These are phyloP conservation scores for Rousettus madagascariensis DNA, from an alignment of 2,797 vertebrate species.

Conservation along the genomic window DNA sequence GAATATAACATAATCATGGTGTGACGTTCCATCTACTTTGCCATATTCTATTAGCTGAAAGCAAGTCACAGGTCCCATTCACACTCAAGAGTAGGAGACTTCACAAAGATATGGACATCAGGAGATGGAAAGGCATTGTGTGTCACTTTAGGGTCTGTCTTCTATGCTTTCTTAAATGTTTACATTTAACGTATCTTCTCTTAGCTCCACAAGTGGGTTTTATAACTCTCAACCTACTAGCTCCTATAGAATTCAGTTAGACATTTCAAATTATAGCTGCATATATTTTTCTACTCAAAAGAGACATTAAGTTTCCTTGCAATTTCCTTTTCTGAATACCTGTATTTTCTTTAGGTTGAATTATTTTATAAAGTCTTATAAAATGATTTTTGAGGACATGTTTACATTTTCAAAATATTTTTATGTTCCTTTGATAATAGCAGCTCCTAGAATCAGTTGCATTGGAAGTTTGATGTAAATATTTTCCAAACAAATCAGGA, in stretches of 20 bases:
- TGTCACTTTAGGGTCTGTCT: neutral
- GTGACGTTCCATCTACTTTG: neutral
- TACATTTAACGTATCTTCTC: neutral
- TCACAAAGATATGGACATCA: neutral
- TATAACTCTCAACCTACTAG: neutral
- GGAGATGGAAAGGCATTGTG: neutral
- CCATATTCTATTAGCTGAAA: neutral
- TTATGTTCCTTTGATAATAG: neutral
- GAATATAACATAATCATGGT: neutral
- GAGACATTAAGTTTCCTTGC: neutral
- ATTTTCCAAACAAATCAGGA: neutral
- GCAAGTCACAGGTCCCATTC: neutral
- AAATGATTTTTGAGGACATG: neutral
- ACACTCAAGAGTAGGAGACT: neutral
- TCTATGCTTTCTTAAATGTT: neutral
- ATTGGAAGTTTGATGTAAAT: neutral
- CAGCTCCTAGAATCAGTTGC: neutral
- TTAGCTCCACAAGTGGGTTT: neutral
- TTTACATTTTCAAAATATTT: slow-evolving; percentile 32
- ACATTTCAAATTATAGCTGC: neutral
- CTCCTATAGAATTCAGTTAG: neutral
- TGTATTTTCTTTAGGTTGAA: slow-evolving; percentile 1
- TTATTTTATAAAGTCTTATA: neutral
- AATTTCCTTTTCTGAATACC: neutral
- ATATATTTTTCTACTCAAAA: neutral